These are phyloP conservation scores for Encarsia formosa DNA, from an alignment of 2,888 invertebrate genomes.

Conservation along the genomic window DNA sequence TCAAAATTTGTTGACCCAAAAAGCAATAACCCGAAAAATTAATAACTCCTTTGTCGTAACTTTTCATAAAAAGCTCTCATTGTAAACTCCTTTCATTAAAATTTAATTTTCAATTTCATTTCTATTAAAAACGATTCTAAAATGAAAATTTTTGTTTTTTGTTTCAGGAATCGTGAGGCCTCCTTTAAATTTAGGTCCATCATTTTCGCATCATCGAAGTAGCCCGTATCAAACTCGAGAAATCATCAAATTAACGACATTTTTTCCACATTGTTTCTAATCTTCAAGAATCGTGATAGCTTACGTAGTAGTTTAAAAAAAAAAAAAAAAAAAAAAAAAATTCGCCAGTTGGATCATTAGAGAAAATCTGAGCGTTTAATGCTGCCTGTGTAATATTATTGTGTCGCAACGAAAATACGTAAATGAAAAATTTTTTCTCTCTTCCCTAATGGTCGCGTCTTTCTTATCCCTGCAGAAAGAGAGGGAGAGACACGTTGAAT, in stretches of 20 bases:
- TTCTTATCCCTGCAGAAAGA: slow-evolving; percentile 22
- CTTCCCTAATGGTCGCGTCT: no score
- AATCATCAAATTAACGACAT: no score
- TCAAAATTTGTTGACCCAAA: not conserved
- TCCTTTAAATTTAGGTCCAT: slow-evolving; percentile 12
- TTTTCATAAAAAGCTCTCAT: no score
- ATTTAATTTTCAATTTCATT: no score
- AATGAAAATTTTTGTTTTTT: slow-evolving; percentile 5
- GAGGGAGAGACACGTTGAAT: no score
- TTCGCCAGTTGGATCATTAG: slow-evolving; percentile 25
- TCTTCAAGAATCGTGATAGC: slow-evolving; percentile 27
- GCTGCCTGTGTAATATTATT: slow-evolving; percentile 28
- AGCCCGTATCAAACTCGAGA: slow-evolving; percentile 13
- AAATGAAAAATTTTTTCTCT: slow-evolving; percentile 27
- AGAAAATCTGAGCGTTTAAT: slow-evolving; percentile 22
- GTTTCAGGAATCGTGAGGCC: slow-evolving; percentile 21
- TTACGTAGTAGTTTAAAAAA: slow-evolving; percentile 26
- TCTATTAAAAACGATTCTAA: no score
- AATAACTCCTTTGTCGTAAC: no score
- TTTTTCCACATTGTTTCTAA: slow-evolving; percentile 18
- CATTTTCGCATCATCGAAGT: slow-evolving; percentile 27
- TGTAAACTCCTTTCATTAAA: no score
- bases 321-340: no score
- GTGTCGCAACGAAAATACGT: slow-evolving; percentile 29
- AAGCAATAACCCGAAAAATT: no score